A percentile compares a stretch with the other conserved stretches of the same genome.
These are phyloP conservation scores for Microtus montanus DNA, from an alignment of 2,113 vertebrate genomes.

Conservation along the genomic window DNA sequence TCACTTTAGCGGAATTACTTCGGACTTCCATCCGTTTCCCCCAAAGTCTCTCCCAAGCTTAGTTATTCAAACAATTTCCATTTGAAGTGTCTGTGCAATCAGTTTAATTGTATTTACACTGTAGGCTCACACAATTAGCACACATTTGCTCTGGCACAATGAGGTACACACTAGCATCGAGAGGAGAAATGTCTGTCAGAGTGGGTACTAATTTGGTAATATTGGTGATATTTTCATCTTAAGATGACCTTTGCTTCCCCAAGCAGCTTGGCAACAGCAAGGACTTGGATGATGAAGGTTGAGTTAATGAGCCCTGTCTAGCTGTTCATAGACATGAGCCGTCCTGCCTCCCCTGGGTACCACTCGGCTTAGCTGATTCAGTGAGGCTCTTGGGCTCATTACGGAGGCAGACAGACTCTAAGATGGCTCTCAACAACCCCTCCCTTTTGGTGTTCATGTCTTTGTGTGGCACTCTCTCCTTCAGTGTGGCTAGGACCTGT, in stretches of 20 bases:
- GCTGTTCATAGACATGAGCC: neutral
- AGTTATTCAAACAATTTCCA: conserved; percentile 42
- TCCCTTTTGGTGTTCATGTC: neutral
- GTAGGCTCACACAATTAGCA: neutral
- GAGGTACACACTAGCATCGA: neutral
- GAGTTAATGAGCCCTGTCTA: neutral
- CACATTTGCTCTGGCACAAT: neutral
- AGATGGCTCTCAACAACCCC: neutral
- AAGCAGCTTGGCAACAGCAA: neutral
- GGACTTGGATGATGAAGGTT: neutral
- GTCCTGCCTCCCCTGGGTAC: neutral
- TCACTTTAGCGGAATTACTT: conserved; percentile 17
- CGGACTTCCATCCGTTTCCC: conserved; percentile 8
- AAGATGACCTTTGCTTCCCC: conserved; percentile 53
- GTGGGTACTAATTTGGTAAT: neutral
- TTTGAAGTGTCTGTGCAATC: conserved; percentile 27
- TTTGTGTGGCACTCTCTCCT: neutral
- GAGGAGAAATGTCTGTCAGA: conserved; percentile 32
- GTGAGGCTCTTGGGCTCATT: neutral
- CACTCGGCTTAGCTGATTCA: neutral
- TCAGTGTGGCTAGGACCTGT: neutral
- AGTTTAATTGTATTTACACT: conserved; percentile 41
- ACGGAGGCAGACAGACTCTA: neutral
- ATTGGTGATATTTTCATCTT: conserved; percentile 52
- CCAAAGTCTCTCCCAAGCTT: conserved; percentile 42